Conservation (phyloP, 2,113 vertebrate genomes). For the Lutjanus erythropterus region DNA sequence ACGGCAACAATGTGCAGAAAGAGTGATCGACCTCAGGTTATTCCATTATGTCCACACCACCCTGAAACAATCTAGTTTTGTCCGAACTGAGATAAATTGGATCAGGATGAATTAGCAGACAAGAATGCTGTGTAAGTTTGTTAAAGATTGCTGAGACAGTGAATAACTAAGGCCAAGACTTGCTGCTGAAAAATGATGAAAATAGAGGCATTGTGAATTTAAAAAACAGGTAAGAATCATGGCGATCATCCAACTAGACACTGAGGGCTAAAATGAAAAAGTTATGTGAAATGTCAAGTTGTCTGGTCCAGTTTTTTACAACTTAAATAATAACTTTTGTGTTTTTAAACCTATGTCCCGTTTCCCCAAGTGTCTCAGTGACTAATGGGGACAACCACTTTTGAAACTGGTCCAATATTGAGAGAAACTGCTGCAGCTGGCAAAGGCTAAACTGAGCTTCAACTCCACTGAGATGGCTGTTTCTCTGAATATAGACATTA, state of each 20-base stretch:
- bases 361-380: too few species aligned
- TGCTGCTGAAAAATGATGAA: background rate
- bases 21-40: background rate
- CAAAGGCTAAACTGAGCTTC: too few species aligned
- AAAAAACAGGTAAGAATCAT: background rate
- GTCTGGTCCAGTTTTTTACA: too few species aligned
- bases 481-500: too few species aligned
- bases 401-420: too few species aligned
- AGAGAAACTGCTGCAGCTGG: too few species aligned
- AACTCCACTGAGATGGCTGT: too few species aligned
- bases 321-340: too few species aligned
- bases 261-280: background rate
- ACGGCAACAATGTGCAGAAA: background rate
- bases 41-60: background rate
- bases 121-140: background rate
- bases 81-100: conserved; percentile 2
- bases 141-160: background rate
- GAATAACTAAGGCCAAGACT: background rate
- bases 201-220: background rate
- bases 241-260: background rate
- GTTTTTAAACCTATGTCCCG: too few species aligned
- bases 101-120: conserved; percentile 14
- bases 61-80: conserved; percentile 1
- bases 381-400: too few species aligned
- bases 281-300: background rate